Conservation (phyloP, 2,888 invertebrate species). For the Blomia tropicalis region DNA sequence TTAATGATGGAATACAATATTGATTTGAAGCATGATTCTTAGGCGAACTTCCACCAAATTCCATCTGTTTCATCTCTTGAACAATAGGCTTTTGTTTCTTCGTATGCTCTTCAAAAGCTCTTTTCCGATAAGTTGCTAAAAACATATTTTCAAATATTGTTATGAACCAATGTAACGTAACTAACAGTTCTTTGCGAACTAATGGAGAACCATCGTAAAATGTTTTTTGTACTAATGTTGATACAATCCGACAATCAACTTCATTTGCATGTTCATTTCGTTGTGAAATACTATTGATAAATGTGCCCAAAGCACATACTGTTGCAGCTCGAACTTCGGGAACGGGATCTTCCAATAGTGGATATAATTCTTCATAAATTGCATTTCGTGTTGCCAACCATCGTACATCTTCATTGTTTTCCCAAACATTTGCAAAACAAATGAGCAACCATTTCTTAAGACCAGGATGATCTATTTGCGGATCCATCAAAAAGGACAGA, state of each 20-base stretch:
- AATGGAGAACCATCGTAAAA: constrained; percentile 68
- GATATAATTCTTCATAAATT: constrained; percentile 86
- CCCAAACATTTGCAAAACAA: constrained; percentile 77
- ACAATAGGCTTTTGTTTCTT: neutral
- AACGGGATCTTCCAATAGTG: constrained; percentile 56
- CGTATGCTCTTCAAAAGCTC: neutral
- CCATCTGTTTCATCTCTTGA: too few relatives aligned
- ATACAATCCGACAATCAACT: constrained; percentile 79
- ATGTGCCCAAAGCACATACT: constrained; percentile 84
- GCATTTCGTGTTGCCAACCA: constrained; percentile 91
- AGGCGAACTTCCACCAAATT: too few relatives aligned
- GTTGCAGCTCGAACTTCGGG: constrained; percentile 87
- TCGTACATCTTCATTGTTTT: constrained; percentile 65
- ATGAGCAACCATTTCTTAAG: constrained; percentile 84
- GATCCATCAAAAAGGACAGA: constrained; percentile 48
- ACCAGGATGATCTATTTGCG: constrained; percentile 39
- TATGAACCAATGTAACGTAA: constrained; percentile 69
- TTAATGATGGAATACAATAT: neutral
- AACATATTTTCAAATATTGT: constrained; percentile 74
- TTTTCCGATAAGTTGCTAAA: constrained; percentile 37
- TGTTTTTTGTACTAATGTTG: constrained; percentile 61
- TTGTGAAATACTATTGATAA: constrained; percentile 64
- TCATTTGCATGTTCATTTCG: constrained; percentile 82
- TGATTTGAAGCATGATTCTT: neutral
- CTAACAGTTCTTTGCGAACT: constrained; percentile 63